A percentile compares a stretch with the other conserved stretches of the same genome.
phyloP scores from a whole-genome alignment of 2,113 vertebrate genomes.

The Pituophis catenifer region DNA sequence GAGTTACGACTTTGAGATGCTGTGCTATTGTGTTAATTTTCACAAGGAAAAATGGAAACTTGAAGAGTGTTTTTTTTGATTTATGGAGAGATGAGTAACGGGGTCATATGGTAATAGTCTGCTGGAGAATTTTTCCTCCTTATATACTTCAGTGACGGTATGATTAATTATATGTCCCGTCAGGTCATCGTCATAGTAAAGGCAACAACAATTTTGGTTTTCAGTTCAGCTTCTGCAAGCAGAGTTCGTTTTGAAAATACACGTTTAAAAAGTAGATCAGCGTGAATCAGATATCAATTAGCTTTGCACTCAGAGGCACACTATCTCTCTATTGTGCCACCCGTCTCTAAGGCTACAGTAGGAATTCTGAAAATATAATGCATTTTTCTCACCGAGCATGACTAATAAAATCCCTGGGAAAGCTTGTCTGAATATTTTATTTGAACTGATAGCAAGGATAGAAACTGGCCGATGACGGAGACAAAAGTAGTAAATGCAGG shows the following conservation, averaged over 20 bases:
- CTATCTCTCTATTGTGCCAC: neutral
- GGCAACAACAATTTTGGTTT: neutral
- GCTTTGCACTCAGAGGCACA: neutral
- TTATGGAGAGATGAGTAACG: neutral
- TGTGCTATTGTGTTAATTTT: neutral
- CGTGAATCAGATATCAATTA: neutral
- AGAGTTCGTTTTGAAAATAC: neutral
- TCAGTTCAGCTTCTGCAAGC: neutral
- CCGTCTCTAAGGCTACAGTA: neutral
- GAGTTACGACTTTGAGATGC: neutral
- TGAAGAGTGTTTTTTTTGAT: neutral
- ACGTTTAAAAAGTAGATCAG: neutral
- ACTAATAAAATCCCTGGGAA: neutral
- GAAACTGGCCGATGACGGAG: neutral
- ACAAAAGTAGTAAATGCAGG: neutral
- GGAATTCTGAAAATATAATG: neutral
- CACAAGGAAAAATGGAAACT: neutral
- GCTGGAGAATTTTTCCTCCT: neutral
- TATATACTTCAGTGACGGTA: neutral
- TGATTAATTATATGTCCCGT: slow-evolving; percentile 7
- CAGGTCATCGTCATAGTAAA: slow-evolving; percentile 7
- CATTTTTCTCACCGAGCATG: neutral
- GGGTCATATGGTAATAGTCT: neutral
- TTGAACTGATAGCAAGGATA: neutral
- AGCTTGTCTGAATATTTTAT: neutral